Evolutionary conservation across 2,113 vertebrate species (phyloP), one percentile per base, ranked within the genome.

Genomic region (Puffinus mauretanicus): DNA sequence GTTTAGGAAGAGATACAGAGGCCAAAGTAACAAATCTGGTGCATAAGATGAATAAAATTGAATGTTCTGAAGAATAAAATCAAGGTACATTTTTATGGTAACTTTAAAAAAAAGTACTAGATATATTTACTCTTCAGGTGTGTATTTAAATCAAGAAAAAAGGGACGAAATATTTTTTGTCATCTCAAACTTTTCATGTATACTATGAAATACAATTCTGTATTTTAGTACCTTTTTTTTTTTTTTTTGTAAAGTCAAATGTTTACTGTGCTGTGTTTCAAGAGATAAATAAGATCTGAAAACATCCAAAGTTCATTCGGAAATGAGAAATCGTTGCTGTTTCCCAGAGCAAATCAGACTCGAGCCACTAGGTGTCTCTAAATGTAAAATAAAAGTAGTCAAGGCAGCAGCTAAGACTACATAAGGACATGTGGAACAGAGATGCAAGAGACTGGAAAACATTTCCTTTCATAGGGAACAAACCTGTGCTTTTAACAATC

Each of bases 311-410:
- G 32, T 16, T 46, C 22, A 6, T 75, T 40, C 1, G 0, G 34
- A 62, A 36, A 34, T 40, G 32, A 7, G 6, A 82, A 72, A 17
- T 27, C 22, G 3, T 26, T 72, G 10, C 17, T 78, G 16, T 34
- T 78, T 77, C 79, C 40, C 47, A 42, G 61, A 84, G 52, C 51
- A 69, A 58, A 46, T 64, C 61, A 38, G 79, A n/a, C 17, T 22
- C 0, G 5, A 73, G 42, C 95, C 92, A 61, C 83, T 80, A 82
- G 94, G 46, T 93, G 95, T 92, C 92, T 62, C 90, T 86, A 73
- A 64, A 51, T 15, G 79, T 42, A 67, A 92, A 93, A 57, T 36
- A 60, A 69, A 86, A 47, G 25, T 14, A 46, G 8, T 8, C 34
- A 29, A 11, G 52, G 38, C 11, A 4, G 9, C 10, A 26, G 21